Base-by-base conservation (phyloP, 2,888 invertebrate genomes). In the Folsomia candida region DNA sequence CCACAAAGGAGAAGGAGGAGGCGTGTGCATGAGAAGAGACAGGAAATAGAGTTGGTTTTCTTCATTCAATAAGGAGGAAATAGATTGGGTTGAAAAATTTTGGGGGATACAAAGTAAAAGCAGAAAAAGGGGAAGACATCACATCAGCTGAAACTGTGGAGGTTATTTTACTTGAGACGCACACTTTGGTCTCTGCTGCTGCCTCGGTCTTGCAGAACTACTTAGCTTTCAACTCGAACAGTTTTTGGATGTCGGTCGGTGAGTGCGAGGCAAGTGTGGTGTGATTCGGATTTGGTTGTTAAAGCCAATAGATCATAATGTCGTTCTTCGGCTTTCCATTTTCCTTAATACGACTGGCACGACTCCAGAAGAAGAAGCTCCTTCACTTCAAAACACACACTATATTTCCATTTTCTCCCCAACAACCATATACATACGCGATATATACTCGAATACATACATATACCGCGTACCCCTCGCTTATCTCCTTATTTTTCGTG, bases 251-350 rank as follows among this genome's bases (percentile, higher is more conserved):
- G n/a, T n/a, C n/a, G n/a, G n/a, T n/a, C n/a, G n/a, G n/a, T n/a
- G n/a, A n/a, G n/a, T n/a, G n/a, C n/a, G n/a, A n/a, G n/a, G 4
- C 29, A 2, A 25, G 65, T 24, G 62, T 22, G 27, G 18, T 22
- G 58, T 20, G 59, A 28, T 67, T 29, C n/a, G 59, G 47, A 59
- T 67, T 51, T 69, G 65, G 65, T 63, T 63, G 64, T 69, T 69
- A 51, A 69, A 59, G 63, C 64, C 65, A 69, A 69, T 69, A 64
- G 64, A 69, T 64, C 69, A 69, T 69, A 69, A 69, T 69, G 69
- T 69, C 69, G 65, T 69, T 59, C 58, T 51, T 47, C 29, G 29
- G 62, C 24, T 20, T 26, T 26, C 62, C 25, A 51, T 47, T 58
- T 63, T 60, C 60, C 60, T 60, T 69, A 57, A 69, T 63, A 69